Base-by-base conservation (phyloP, 2,113 vertebrate genomes). In the Thunnus maccoyii region DNA sequence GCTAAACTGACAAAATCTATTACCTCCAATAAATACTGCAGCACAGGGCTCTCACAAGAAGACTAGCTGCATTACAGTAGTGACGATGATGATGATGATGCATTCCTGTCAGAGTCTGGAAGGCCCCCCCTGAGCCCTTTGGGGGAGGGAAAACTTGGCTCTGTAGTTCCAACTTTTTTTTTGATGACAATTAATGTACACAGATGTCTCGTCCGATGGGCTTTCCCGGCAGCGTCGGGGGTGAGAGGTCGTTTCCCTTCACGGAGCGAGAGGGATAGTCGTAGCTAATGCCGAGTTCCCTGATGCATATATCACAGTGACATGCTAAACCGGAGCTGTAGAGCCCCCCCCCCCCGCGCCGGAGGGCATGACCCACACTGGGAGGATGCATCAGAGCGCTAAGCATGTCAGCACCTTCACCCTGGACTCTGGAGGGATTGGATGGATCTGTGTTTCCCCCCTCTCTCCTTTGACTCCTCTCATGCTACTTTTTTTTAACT, bases 171-270 rank as follows among this genome's bases (percentile, higher is more conserved):
- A 63, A 46, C 52, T 70, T 77, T 71, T 73, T 73, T 86, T 30
- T 30, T 30, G 80, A 90, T 84, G 73, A 86, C 87, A 89, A 83
- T 85, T 79, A 87, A 88, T 89, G 82, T 74, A 69, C 69, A 70
- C 73, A 58, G 50, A 51, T 17, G 63, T 32, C 78, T 77, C 16
- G 22, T 83, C 82, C 76, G 77, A 79, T 72, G 9, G 27, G 74
- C 61, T 74, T 70, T 30, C 16, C 65, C 70, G 57, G 71, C 62
- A 56, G 57, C 14, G 0, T 9, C 5, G 72, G 72, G 77, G 77
- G 27, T 89, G 32, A 88, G 78, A 65, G 84, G 88, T 80, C 5
- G 17, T 55, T 84, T 89, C 82, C 85, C 15, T 50, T 66, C 65
- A 22, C 15, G 46, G 57, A 66, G 76, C 22, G 83, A 78, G 20